A percentile compares a stretch with the other conserved stretches of the same genome.
These are phyloP conservation scores for Accipiter virgatus DNA, from an alignment of 2,113 vertebrate genomes.

Conservation along the genomic window DNA sequence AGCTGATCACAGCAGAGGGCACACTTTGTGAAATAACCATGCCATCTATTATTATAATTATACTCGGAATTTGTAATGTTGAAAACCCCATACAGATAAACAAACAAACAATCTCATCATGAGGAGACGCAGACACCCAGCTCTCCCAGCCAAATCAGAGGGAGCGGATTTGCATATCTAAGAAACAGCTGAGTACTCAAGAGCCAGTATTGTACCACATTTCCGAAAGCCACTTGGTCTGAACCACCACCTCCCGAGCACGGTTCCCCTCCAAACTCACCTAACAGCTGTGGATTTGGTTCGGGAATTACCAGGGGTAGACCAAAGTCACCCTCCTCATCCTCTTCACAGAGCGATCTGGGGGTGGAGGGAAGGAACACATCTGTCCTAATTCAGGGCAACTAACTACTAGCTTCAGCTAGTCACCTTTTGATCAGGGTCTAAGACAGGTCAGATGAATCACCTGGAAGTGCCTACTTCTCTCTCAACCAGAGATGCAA, in stretches of 20 bases:
- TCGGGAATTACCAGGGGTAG: background rate
- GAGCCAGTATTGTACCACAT: background rate
- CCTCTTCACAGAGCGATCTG: background rate
- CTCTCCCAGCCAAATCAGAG: constrained; percentile 19
- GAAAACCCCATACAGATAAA: constrained; percentile 6
- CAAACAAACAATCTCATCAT: constrained; percentile 36
- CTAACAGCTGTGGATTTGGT: background rate
- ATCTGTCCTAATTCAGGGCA: background rate
- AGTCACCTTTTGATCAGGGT: background rate
- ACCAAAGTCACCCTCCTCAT: background rate
- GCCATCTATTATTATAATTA: constrained; percentile 35
- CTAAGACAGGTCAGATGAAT: constrained; percentile 15
- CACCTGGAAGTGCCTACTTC: background rate
- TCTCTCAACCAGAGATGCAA: background rate
- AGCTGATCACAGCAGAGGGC: constrained; percentile 5
- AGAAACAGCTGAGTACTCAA: background rate
- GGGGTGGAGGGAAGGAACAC: background rate
- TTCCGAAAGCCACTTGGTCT: background rate
- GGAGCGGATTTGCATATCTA: constrained; percentile 11
- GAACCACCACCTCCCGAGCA: background rate
- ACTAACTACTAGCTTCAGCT: background rate
- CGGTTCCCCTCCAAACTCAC: background rate
- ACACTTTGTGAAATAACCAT: background rate
- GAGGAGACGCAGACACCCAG: background rate
- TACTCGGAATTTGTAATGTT: background rate